Base-by-base conservation (phyloP, 2,888 invertebrate genomes). In the Pyrrhia umbra region DNA sequence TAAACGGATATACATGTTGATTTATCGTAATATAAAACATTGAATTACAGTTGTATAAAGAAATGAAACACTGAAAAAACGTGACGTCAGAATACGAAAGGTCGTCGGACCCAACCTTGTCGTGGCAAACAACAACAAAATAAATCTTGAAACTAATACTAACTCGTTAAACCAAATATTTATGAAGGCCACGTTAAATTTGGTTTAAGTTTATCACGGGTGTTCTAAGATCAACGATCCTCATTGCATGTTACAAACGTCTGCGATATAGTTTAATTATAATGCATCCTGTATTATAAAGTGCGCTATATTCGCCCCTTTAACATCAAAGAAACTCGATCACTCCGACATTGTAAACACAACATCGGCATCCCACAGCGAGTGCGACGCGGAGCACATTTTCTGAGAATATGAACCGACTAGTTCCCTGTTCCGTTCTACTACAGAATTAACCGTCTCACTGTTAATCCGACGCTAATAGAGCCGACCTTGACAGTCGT, bases 401-500 rank as follows among this genome's bases (percentile, higher is more conserved):
- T 85, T 83, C 83, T 72, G 49, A 79, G 83, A 83, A 84, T 76
- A 76, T 80, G 71, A 83, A 80, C 75, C 68, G 64, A 72, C 69
- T 75, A 72, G 77, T 80, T 80, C 82, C 80, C 80, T 68, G 77
- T 85, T 86, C 79, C 81, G 83, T 79, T 84, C 79, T 72, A 69
- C 67, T 77, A 85, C 77, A 77, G 78, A 85, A 83, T 86, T 82
- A 84, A 85, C 79, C 80, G 64, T 71, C 74, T 79, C 84, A 59
- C 82, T 70, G 79, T 86, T 88, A 88, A 88, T 87, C 83, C 79
- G 75, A 74, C 84, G 75, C 87, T 89, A 88, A 87, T 88, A 88
- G 85, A 82, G 70, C 62, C 79, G 84, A 86, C 92, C 92, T 92
- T 92, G 92, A 85, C 85, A 87, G 80, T 86, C 81, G 84, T 89